Conservation (phyloP, 2,113 vertebrate species). For the Pardalotus punctatus region DNA sequence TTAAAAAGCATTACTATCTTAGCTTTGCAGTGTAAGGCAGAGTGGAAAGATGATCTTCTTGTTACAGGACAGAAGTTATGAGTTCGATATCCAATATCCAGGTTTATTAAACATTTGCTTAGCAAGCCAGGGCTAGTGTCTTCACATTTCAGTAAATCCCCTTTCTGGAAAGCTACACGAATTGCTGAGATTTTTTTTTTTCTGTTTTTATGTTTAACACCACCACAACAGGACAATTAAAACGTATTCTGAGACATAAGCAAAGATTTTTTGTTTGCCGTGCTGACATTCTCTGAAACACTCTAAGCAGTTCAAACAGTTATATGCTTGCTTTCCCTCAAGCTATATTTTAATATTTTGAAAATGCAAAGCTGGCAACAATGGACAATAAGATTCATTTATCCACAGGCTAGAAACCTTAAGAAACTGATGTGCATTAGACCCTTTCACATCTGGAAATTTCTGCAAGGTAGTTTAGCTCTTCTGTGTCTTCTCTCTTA, state of each 20-base stretch:
- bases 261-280: background rate
- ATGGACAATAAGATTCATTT: background rate
- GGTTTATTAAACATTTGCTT: background rate
- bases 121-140: background rate
- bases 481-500: background rate
- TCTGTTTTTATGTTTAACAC: background rate
- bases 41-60: background rate
- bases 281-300: background rate
- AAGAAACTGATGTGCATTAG: background rate
- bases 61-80: background rate
- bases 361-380: background rate
- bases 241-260: background rate
- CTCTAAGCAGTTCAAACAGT: background rate
- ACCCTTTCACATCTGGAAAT: background rate
- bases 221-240: background rate
- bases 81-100: background rate
- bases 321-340: background rate
- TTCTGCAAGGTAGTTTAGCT: background rate
- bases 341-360: background rate
- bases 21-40: background rate
- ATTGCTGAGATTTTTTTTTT: background rate
- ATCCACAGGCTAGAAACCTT: background rate
- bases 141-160: background rate
- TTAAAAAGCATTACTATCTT: background rate
- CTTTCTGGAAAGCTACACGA: background rate